phyloP scores from a whole-genome alignment of 1,140 invertebrate genomes.

The Nasonia longicornis region DNA sequence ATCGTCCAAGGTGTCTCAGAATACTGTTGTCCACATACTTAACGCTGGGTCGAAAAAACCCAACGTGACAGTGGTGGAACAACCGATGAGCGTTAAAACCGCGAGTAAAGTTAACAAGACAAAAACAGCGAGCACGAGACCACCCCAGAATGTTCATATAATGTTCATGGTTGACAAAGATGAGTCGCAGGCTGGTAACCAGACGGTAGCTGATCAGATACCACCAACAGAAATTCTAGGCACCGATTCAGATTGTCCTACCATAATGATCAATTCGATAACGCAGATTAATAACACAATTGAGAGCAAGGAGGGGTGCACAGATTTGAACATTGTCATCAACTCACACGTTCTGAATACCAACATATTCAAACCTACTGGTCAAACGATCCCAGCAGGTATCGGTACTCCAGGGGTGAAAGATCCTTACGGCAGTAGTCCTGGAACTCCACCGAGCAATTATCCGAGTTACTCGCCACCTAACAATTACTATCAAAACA shows the following conservation, averaged over 20 bases:
- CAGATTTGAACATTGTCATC: conserved; percentile 67
- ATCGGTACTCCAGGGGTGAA: background rate
- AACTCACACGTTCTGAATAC: conserved; percentile 65
- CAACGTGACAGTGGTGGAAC: conserved; percentile 50
- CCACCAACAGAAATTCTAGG: conserved; percentile 2
- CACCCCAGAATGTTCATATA: conserved; percentile 63
- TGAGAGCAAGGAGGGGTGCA: conserved; percentile 66
- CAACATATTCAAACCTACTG: conserved; percentile 53
- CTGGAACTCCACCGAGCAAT: background rate
- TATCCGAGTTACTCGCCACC: conserved; percentile 11
- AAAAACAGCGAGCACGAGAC: conserved; percentile 20
- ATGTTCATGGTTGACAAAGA: conserved; percentile 59
- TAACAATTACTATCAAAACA: conserved; percentile 17
- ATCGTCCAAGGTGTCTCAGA: conserved; percentile 58
- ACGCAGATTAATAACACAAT: conserved; percentile 66
- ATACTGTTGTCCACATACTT: conserved; percentile 63
- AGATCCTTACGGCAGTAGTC: background rate
- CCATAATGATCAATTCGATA: conserved; percentile 65
- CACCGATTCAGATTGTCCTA: conserved; percentile 58
- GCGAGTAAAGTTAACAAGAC: conserved; percentile 9
- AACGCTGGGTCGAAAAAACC: conserved; percentile 55
- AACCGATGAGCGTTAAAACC: background rate
- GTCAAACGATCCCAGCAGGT: background rate
- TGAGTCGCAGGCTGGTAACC: conserved; percentile 39
- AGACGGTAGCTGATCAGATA: conserved; percentile 1